Base-by-base conservation (phyloP, 2,113 vertebrate genomes). In the Microcebus ravelobensis region DNA sequence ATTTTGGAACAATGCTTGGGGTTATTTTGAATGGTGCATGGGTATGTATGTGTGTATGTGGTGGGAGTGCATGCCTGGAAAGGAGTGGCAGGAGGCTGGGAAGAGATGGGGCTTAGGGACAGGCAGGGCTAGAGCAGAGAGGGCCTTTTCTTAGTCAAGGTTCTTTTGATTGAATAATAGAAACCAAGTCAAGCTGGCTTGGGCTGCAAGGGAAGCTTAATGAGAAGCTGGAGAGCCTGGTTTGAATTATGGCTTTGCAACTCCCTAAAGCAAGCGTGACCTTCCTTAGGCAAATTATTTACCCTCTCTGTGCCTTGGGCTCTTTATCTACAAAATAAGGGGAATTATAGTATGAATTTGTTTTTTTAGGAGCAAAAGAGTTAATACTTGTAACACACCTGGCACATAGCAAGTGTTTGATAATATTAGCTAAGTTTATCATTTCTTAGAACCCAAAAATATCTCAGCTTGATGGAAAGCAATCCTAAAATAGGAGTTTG, bases 321-420 rank as follows among this genome's bases (percentile, higher is more conserved):
- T 89, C 70, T 82, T 88, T 86, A 59, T 23, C 52, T 63, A 83
- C 4, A 81, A 57, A 94, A 91, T 81, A 65, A 94, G 61, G 29
- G 89, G 61, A 95, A 94, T 77, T 71, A 55, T 3, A 86, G 25
- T 27, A 65, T 23, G 17, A 77, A 29, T 29, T 63, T 74, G 74
- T 94, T 67, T 95, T 95, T 70, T 82, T 48, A 91, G 34, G 34
- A 81, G 80, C 31, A 65, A 76, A 77, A 63, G 68, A 84, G 39
- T 73, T 96, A 80, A 88, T 67, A 93, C 50, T 21, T 80, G 27
- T 8, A 90, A 70, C 63, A 85, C 10, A 70, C 25, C 27, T 76
- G 27, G n/a, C 29, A 55, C 45, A 74, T 6, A 93, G 13, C 10
- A 71, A 93, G 14, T 52, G 15, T 39, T 84, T 89, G 45, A 86